Evolutionary conservation across 2,113 vertebrate species (phyloP).

Genomic region (Aptenodytes forsteri): DNA sequence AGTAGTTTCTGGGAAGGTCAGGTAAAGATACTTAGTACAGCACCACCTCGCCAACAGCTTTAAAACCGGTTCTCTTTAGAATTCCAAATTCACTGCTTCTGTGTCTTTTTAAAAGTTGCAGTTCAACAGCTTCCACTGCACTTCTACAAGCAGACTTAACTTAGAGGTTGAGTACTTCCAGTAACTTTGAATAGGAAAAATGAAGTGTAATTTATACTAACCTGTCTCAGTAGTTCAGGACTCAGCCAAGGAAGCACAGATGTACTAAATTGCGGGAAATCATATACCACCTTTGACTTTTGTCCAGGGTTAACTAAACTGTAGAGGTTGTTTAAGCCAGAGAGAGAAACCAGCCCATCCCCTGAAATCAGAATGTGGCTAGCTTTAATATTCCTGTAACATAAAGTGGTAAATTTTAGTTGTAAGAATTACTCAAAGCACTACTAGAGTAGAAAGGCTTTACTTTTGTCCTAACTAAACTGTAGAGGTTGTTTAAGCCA

Average conservation of each 20-base stretch:
- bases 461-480: too few relatives aligned
- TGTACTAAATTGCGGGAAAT: slow-evolving; percentile 94
- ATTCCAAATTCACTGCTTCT: not conserved
- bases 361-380: slow-evolving; percentile 96
- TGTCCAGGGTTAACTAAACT: slow-evolving; percentile 93
- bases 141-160: not conserved
- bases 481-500: slow-evolving; percentile 89
- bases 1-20: not conserved
- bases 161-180: not conserved
- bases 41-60: not conserved
- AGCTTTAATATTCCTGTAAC: slow-evolving; percentile 93
- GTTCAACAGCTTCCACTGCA: not conserved
- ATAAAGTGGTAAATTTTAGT: slow-evolving; percentile 69
- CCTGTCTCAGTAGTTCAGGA: slow-evolving; percentile 96
- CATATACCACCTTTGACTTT: slow-evolving; percentile 86
- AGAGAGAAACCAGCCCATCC: slow-evolving; percentile 92
- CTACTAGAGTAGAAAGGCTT: not conserved
- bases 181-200: slow-evolving; percentile 35
- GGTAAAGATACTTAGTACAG: not conserved
- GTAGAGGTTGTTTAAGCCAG: slow-evolving; percentile 90
- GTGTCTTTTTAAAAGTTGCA: not conserved
- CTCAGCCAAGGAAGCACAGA: slow-evolving; percentile 96
- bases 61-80: not conserved
- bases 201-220: slow-evolving; percentile 65
- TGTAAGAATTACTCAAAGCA: slow-evolving; percentile 25